Evolutionary conservation across 30 jellyfish, hydroid and myxozoan genomes (phyloP).

Genomic region (Haliclystus octoradiatus): DNA sequence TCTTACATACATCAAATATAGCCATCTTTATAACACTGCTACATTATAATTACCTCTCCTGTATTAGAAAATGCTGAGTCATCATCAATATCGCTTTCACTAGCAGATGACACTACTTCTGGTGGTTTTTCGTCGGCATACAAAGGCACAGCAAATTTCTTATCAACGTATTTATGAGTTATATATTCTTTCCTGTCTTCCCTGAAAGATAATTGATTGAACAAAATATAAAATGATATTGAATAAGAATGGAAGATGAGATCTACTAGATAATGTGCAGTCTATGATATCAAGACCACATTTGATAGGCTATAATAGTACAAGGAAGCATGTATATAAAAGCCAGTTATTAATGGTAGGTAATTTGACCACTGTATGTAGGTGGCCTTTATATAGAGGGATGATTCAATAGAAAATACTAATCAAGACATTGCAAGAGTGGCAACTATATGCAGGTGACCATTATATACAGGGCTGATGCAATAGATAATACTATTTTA

Average conservation of each 20-base stretch:
- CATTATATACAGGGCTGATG: no score
- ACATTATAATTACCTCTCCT: background rate
- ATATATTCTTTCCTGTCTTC: slow-evolving; percentile 61
- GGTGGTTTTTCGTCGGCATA: background rate
- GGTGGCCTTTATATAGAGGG: no score
- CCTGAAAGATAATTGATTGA: slow-evolving; percentile 19
- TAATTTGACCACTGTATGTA: no score
- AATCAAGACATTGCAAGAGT: no score
- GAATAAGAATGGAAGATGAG: background rate
- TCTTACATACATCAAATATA: no score
- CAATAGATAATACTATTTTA: no score
- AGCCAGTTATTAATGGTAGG: no score
- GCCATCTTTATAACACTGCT: no score
- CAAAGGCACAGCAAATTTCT: slow-evolving; percentile 4
- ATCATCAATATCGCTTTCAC: background rate
- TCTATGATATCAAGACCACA: background rate
- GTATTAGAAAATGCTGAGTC: background rate
- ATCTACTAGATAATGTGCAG: background rate
- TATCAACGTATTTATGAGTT: slow-evolving; percentile 46
- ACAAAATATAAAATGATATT: background rate
- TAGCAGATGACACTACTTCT: background rate
- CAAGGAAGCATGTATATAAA: no score
- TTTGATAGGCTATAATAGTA: no score
- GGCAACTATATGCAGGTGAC: no score
- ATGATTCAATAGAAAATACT: no score